A percentile compares a stretch with the other conserved stretches of the same genome.
phyloP scores from a whole-genome alignment of 1,140 invertebrate genomes.

The Cydia strobilella region DNA sequence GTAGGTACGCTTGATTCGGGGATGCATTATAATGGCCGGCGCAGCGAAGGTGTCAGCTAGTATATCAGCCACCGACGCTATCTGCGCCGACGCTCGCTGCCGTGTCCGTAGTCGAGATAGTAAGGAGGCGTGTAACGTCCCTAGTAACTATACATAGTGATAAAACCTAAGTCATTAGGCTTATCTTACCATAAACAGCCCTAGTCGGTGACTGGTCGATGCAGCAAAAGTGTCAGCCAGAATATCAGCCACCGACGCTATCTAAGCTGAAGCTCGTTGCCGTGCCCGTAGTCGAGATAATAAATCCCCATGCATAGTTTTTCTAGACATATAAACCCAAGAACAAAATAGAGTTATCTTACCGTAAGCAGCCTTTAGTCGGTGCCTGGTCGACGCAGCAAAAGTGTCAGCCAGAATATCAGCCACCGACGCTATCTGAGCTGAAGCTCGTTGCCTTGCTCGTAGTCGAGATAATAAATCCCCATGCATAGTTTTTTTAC shows the following conservation, averaged over 20 bases:
- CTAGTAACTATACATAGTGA: no score
- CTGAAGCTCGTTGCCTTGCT: constrained; percentile 86
- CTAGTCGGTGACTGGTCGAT: constrained; percentile 83
- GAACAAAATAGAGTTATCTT: no score
- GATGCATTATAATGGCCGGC: constrained; percentile 66
- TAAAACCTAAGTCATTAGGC: no score
- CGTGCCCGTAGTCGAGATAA: constrained; percentile 88
- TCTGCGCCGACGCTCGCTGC: constrained; percentile 87
- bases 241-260: constrained; percentile 92
- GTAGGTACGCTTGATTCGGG: no score
- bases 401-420: constrained; percentile 93
- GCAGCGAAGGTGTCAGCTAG: constrained; percentile 91
- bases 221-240: constrained; percentile 91
- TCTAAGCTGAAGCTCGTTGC: constrained; percentile 87
- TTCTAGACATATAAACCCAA: no score
- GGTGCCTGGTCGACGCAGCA: constrained; percentile 83
- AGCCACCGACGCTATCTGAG: constrained; percentile 90
- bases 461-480: constrained; percentile 89
- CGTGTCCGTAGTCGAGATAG: constrained; percentile 88
- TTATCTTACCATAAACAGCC: constrained; percentile 85
- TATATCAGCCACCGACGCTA: constrained; percentile 92
- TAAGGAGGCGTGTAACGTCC: constrained; percentile 88
- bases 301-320: constrained; percentile 94
- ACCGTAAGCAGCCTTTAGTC: constrained; percentile 83
- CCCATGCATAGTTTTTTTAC: constrained; percentile 93